Evolutionary conservation across 2,113 vertebrate genomes (phyloP).

Genomic region (Bungarus multicinctus): DNA sequence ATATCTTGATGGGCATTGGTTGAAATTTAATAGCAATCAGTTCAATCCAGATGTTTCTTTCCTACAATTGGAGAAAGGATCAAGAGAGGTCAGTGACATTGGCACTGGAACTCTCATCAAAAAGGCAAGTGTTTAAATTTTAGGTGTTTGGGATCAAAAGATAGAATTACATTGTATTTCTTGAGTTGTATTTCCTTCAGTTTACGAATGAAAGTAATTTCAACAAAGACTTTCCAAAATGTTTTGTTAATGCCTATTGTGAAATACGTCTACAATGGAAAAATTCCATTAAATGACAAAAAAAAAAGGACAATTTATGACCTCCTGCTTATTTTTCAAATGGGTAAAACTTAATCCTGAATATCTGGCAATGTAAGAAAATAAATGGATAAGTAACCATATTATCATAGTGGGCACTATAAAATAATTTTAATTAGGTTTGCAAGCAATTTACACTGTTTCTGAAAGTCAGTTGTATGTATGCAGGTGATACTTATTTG

Average conservation of each 20-base stretch:
- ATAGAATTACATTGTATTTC: not conserved
- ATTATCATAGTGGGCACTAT: not conserved
- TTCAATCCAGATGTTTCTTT: slow-evolving; percentile 25
- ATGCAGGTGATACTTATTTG: not conserved
- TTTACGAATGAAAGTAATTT: slow-evolving; percentile 46
- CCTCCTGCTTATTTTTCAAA: slow-evolving; percentile 46
- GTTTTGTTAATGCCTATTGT: slow-evolving; percentile 60
- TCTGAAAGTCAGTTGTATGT: not conserved
- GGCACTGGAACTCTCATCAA: not conserved
- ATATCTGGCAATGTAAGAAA: not conserved
- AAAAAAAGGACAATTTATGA: slow-evolving; percentile 45
- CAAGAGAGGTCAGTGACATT: slow-evolving; percentile 29
- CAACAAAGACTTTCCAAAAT: slow-evolving; percentile 42
- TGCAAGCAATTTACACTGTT: not conserved
- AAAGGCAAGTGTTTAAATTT: slow-evolving; percentile 28
- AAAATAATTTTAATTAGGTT: not conserved
- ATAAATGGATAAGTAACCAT: not conserved
- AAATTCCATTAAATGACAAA: slow-evolving; percentile 30
- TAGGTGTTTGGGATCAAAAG: slow-evolving; percentile 17
- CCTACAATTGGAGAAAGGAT: slow-evolving; percentile 10
- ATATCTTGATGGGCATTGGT: not conserved
- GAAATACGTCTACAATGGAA: slow-evolving; percentile 48
- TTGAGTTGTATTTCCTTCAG: slow-evolving; percentile 38
- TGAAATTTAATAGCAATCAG: slow-evolving; percentile 4
- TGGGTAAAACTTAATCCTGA: slow-evolving; percentile 2